Conservation (phyloP, 2,113 vertebrate species). For the Alouatta palliata region DNA sequence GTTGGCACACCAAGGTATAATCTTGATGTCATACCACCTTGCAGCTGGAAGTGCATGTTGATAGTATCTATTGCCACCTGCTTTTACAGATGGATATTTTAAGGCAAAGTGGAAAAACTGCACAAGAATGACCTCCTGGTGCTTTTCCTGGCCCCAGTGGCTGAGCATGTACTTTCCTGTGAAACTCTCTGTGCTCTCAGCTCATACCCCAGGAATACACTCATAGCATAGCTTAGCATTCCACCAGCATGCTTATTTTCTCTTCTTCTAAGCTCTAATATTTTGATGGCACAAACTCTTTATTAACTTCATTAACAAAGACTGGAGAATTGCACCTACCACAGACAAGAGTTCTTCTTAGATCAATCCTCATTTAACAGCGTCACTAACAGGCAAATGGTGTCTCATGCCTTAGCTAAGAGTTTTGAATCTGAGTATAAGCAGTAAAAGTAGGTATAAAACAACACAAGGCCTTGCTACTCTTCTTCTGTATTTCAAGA, state of each 20-base stretch:
- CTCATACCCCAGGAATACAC: fast-evolving
- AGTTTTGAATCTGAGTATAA: not conserved
- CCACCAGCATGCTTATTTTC: not conserved
- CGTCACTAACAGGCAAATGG: not conserved
- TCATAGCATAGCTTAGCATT: fast-evolving
- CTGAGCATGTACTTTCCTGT: fast-evolving
- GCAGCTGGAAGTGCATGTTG: not conserved
- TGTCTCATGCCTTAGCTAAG: not conserved
- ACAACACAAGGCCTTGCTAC: not conserved
- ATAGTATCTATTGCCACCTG: not conserved
- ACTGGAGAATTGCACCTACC: not conserved
- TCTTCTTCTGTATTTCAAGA: not conserved
- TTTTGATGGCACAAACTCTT: not conserved
- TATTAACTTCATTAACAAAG: not conserved
- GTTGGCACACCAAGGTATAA: not conserved
- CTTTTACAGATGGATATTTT: not conserved
- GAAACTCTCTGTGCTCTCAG: fast-evolving
- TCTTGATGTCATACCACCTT: not conserved
- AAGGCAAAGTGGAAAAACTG: not conserved
- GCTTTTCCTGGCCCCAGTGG: fast-evolving
- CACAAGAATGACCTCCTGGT: fast-evolving
- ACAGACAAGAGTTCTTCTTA: not conserved
- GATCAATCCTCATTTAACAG: not conserved
- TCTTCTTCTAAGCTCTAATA: not conserved
- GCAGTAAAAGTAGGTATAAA: not conserved